Base-by-base conservation (phyloP, 2,113 vertebrate species). In the Rhipidura dahli region DNA sequence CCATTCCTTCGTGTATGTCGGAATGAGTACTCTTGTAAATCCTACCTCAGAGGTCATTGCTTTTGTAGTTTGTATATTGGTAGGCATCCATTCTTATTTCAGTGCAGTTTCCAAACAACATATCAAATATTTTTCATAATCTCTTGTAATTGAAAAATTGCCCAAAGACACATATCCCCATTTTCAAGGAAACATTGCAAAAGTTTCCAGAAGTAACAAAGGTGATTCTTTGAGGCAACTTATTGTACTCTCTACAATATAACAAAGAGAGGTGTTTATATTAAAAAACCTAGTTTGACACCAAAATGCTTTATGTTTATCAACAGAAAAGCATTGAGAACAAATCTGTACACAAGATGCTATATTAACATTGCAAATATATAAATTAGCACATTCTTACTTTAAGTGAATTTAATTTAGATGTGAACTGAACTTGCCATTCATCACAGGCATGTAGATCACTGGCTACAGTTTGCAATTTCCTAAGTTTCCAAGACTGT, bases 181-280 rank as follows among this genome's bases (percentile, higher is more conserved):
- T 98, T 97, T 98, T 97, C 96, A 97, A 98, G 98, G 96, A 98
- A 98, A 98, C 71, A 64, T 97, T 97, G 97, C 96, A 98, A 97
- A 98, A 98, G 97, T 96, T 97, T 96, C 97, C 97, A 96, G 97
- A 96, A 98, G 97, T 97, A 96, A 97, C 97, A 98, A 97, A 97
- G 97, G 96, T 98, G 87, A 97, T 95, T 97, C 97, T 98, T 96
- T 97, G 97, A 98, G 97, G 97, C 97, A 97, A 95, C 94, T 97
- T 97, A 97, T 94, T 98, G 97, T 98, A 98, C 95, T 97, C 95
- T 97, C 97, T 98, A 97, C 97, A 98, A 97, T 97, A 97, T 96
- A 98, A 97, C 95, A 97, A 97, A 98, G 97, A 98, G 96, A 98
- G 96, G 95, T 96, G 90, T 95, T 96, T 85, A 95, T 97, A 97